Conservation (phyloP, 1,140 invertebrate species). For the Teleogryllus occipitalis region DNA sequence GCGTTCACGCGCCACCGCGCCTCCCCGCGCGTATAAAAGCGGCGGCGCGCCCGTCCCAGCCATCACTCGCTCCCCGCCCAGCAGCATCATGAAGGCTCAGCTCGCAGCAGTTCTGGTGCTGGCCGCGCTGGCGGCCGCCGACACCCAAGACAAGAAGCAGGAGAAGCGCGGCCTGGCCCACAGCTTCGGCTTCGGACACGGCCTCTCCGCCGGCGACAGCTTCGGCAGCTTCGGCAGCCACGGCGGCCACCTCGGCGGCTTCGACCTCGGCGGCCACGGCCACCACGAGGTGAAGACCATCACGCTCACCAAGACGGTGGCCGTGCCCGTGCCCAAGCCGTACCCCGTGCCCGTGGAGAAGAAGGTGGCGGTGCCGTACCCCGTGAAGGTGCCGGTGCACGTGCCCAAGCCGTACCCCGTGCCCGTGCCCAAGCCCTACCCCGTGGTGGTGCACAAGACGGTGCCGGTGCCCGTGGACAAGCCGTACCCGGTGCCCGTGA, state of each 20-base stretch:
- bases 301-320: background rate
- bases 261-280: background rate
- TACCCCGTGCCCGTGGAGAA: background rate
- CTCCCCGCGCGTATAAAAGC: too few species aligned
- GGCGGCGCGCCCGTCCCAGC: too few species aligned
- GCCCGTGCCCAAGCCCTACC: constrained; percentile 8
- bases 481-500: background rate
- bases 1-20: too few species aligned
- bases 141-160: too few species aligned
- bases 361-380: background rate
- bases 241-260: background rate
- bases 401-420: constrained; percentile 6
- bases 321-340: background rate
- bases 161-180: too few species aligned
- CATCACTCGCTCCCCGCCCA: too few species aligned
- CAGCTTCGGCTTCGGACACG: background rate
- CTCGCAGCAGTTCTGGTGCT: too few species aligned
- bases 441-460: background rate
- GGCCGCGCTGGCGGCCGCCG: too few species aligned
- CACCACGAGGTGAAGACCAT: background rate
- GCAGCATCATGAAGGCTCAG: too few species aligned
- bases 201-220: background rate
- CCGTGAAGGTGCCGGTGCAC: background rate
- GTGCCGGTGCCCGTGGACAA: background rate
- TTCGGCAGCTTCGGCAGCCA: background rate